phyloP scores from a whole-genome alignment of 2,888 invertebrate species.

The Ochlodes sylvanus region DNA sequence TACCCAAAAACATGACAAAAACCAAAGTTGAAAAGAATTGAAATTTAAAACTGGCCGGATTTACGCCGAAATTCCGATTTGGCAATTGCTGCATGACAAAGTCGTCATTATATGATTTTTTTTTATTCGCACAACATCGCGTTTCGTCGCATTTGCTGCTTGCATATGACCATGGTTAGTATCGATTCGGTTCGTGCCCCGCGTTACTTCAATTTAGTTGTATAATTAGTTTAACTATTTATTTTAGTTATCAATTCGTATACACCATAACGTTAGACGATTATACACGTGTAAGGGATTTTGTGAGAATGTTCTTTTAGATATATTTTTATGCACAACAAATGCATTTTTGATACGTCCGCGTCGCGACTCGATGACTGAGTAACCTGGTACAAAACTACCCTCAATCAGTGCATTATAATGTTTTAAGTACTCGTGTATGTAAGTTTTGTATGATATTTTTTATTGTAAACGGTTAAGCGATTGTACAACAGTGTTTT shows the following conservation, averaged over 20 bases:
- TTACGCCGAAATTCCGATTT: too few species aligned
- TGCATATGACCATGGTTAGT: conserved; percentile 45
- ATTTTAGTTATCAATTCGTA: conserved; percentile 70
- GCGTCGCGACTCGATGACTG: conserved; percentile 61
- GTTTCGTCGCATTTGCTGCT: not conserved
- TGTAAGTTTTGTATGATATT: conserved; percentile 78
- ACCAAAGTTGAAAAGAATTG: too few species aligned
- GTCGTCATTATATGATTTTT: too few species aligned
- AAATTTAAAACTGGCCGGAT: too few species aligned
- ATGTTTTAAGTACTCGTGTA: conserved; percentile 67
- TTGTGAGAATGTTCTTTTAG: conserved; percentile 60
- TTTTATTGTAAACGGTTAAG: conserved; percentile 63
- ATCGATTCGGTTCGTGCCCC: conserved; percentile 59
- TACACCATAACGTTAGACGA: conserved; percentile 47
- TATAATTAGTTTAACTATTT: conserved; percentile 64
- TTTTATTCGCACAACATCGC: not conserved
- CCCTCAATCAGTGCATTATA: conserved; percentile 78
- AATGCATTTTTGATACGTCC: conserved; percentile 70
- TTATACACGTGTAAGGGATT: conserved; percentile 55
- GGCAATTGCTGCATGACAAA: too few species aligned
- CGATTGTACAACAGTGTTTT: conserved; percentile 64
- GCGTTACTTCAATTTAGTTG: conserved; percentile 61
- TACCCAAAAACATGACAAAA: too few species aligned
- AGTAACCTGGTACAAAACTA: conserved; percentile 76
- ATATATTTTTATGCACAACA: conserved; percentile 71